Percentiles rank a stretch among this genome's conserved stretches.
Evolutionary conservation across 2,113 vertebrate species (phyloP).

Genomic region (Coregonus clupeaformis): DNA sequence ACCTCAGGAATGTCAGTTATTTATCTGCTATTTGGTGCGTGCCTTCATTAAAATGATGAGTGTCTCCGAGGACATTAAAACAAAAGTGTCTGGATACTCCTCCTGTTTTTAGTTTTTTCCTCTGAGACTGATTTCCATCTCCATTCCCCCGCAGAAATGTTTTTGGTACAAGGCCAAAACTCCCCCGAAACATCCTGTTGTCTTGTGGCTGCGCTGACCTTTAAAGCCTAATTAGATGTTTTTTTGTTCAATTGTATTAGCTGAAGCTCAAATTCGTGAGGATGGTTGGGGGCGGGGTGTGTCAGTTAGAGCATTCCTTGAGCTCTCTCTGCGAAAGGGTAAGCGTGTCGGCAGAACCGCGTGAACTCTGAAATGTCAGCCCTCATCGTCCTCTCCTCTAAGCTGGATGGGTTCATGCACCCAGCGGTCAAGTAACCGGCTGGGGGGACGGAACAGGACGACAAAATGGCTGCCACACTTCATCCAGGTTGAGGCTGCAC

Average conservation of each 20-base stretch:
- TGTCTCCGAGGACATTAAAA: neutral
- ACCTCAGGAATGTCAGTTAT: constrained; percentile 12
- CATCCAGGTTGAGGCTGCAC: neutral
- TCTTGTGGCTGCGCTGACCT: constrained; percentile 32
- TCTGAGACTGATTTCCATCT: constrained; percentile 19
- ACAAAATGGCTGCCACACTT: neutral
- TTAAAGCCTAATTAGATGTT: constrained; percentile 38
- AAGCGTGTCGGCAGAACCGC: constrained; percentile 11
- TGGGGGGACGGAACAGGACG: neutral
- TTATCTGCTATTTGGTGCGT: constrained; percentile 8
- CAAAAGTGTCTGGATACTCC: neutral
- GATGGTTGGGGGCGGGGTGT: neutral
- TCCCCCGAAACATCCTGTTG: constrained; percentile 27
- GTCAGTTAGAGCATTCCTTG: constrained; percentile 22
- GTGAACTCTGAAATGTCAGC: constrained; percentile 31
- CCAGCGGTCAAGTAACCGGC: neutral
- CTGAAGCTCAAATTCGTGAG: constrained; percentile 27
- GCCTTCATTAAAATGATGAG: constrained; percentile 15
- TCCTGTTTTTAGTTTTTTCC: neutral
- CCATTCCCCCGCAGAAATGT: constrained; percentile 5
- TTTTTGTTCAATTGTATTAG: constrained; percentile 31
- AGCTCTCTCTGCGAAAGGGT: constrained; percentile 18
- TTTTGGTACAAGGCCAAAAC: constrained; percentile 13
- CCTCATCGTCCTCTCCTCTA: constrained; percentile 10
- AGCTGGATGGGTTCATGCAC: neutral